These are phyloP conservation scores for Microctenopoma steveboyesi DNA, from an alignment of 2,797 vertebrate species.

Conservation along the genomic window DNA sequence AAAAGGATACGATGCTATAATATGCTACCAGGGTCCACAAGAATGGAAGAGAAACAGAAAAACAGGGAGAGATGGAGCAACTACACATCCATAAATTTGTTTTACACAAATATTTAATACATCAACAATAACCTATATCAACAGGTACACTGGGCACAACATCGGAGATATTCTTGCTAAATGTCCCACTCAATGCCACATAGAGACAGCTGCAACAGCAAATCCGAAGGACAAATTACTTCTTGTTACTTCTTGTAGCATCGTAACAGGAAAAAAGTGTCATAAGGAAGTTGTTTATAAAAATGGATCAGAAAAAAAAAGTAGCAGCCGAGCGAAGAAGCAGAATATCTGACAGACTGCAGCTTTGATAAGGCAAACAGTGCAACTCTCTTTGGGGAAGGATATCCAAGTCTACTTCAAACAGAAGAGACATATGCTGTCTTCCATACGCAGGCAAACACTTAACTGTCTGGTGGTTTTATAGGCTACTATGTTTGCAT, in stretches of 20 bases:
- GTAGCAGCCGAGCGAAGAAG: slow-evolving; percentile 21
- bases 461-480: slow-evolving; percentile 56
- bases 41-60: background rate
- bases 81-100: slow-evolving; percentile 6
- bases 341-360: slow-evolving; percentile 61
- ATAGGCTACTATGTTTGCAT: slow-evolving; percentile 48
- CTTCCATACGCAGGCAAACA: slow-evolving; percentile 47
- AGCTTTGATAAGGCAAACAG: slow-evolving; percentile 62
- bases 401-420: slow-evolving; percentile 46
- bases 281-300: slow-evolving; percentile 47
- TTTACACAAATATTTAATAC: slow-evolving; percentile 3
- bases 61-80: background rate
- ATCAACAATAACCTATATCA: slow-evolving; percentile 50
- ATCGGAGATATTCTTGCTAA: background rate
- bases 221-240: slow-evolving; percentile 15
- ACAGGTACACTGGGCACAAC: background rate
- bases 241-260: slow-evolving; percentile 22
- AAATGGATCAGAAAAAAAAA: slow-evolving; percentile 51
- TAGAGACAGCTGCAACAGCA: background rate
- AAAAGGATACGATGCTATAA: background rate
- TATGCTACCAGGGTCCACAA: background rate
- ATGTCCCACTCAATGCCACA: background rate
- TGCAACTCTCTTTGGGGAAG: slow-evolving; percentile 35
- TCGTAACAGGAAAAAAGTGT: slow-evolving; percentile 32
- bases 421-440: slow-evolving; percentile 39